phyloP scores from a whole-genome alignment of 1,140 invertebrate genomes.

The Vanessa atalanta region DNA sequence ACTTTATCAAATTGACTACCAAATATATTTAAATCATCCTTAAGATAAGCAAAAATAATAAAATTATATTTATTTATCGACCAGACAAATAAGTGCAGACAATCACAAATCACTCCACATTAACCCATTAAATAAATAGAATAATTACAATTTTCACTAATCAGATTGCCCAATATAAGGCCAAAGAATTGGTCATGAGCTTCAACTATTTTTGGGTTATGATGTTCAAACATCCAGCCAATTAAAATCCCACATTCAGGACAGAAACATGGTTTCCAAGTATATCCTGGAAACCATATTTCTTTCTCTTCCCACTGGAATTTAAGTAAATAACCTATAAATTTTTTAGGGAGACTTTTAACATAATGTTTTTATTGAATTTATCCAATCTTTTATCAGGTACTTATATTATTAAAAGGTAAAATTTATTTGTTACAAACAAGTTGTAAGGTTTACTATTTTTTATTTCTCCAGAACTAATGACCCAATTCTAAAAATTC shows the following conservation, averaged over 20 bases:
- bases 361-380: no score
- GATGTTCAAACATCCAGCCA: conserved; percentile 8
- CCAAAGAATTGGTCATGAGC: conserved; percentile 54
- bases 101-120: conserved; percentile 9
- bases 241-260: conserved; percentile 11
- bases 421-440: no score
- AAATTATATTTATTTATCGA: no score
- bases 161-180: conserved; percentile 56
- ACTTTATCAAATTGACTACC: no score
- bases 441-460: no score
- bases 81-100: neutral
- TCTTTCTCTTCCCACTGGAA: conserved; percentile 13
- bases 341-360: no score
- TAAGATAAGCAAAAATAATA: no score
- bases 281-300: conserved; percentile 9
- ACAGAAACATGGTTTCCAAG: conserved; percentile 15
- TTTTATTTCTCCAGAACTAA: no score
- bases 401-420: no score
- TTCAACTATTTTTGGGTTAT: conserved; percentile 28
- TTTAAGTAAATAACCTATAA: neutral
- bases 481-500: no score
- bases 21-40: no score
- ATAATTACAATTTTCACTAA: conserved; percentile 70
- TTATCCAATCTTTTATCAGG: no score
- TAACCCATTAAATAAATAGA: conserved; percentile 14